Evolutionary conservation across 35 echinoderm and acorn worm species (phyloP).

Genomic region (Stichopus chloronotus): DNA sequence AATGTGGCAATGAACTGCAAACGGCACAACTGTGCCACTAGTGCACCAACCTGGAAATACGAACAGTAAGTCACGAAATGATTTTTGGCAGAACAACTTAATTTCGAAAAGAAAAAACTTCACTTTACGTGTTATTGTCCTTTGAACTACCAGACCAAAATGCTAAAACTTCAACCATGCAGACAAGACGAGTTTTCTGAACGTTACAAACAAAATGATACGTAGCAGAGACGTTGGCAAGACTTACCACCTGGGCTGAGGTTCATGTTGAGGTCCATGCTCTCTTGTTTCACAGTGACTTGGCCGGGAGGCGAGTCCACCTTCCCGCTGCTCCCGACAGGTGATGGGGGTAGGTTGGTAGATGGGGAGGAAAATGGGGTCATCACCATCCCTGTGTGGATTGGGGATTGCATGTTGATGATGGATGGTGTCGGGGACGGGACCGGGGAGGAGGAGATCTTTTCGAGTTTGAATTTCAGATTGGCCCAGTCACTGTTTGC

Average conservation of each 20-base stretch:
- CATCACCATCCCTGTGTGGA: constrained; percentile 51
- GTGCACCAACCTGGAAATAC: too few relatives aligned
- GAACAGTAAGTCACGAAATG: too few relatives aligned
- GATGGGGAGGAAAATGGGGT: not conserved
- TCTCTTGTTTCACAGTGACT: constrained; percentile 34
- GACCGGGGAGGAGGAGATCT: constrained; percentile 33
- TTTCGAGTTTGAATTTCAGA: constrained; percentile 59
- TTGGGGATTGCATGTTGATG: constrained; percentile 50
- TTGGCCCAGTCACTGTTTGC: constrained; percentile 55
- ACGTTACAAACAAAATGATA: too few relatives aligned
- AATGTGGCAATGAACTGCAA: too few relatives aligned
- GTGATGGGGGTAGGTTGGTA: constrained; percentile 30
- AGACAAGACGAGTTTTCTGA: too few relatives aligned
- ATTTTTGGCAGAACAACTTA: too few relatives aligned
- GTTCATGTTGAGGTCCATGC: constrained; percentile 50
- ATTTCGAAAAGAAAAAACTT: too few relatives aligned
- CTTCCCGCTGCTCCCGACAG: constrained; percentile 54
- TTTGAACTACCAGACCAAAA: too few relatives aligned
- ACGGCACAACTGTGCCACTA: too few relatives aligned
- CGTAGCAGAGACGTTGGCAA: not conserved
- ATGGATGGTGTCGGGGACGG: constrained; percentile 50
- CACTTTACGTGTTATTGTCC: too few relatives aligned
- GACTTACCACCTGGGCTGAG: constrained; percentile 58
- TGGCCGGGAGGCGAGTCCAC: constrained; percentile 52
- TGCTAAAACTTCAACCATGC: too few relatives aligned